Percentiles rank a stretch among this genome's conserved stretches.
These are phyloP conservation scores for Epistrophe eligans DNA, from an alignment of 2,888 invertebrate genomes.

Conservation along the genomic window DNA sequence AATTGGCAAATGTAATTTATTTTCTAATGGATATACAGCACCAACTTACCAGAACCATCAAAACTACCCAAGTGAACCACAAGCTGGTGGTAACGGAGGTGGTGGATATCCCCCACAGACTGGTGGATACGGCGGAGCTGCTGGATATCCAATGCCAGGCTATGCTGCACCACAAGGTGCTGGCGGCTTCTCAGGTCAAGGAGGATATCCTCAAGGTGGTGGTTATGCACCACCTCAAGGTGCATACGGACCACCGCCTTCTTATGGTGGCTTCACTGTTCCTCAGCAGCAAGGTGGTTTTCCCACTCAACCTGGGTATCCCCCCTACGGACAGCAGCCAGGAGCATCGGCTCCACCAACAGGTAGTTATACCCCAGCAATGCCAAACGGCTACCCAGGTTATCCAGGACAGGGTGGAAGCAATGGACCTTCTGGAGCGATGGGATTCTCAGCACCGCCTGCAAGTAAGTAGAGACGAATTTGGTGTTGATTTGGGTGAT, in stretches of 20 bases:
- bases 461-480: conserved; percentile 81
- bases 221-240: conserved; percentile 78
- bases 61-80: conserved; percentile 65
- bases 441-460: conserved; percentile 82
- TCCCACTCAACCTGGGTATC: conserved; percentile 77
- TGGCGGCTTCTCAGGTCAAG: conserved; percentile 54
- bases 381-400: conserved; percentile 63
- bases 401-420: conserved; percentile 62
- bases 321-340: conserved; percentile 77
- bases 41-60: conserved; percentile 66
- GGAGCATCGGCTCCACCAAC: conserved; percentile 71
- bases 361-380: conserved; percentile 67
- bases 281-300: conserved; percentile 75
- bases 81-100: conserved; percentile 41
- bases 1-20: conserved; percentile 51
- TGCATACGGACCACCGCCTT: conserved; percentile 70
- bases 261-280: conserved; percentile 60
- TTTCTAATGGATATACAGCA: conserved; percentile 46
- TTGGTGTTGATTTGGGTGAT: conserved; percentile 13
- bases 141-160: conserved; percentile 78
- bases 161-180: conserved; percentile 80
- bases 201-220: conserved; percentile 73
- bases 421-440: conserved; percentile 76
- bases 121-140: conserved; percentile 62
- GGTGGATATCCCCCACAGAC: conserved; percentile 49